Evolutionary conservation across 2,113 vertebrate genomes (phyloP).

Genomic region (Lampris incognitus): DNA sequence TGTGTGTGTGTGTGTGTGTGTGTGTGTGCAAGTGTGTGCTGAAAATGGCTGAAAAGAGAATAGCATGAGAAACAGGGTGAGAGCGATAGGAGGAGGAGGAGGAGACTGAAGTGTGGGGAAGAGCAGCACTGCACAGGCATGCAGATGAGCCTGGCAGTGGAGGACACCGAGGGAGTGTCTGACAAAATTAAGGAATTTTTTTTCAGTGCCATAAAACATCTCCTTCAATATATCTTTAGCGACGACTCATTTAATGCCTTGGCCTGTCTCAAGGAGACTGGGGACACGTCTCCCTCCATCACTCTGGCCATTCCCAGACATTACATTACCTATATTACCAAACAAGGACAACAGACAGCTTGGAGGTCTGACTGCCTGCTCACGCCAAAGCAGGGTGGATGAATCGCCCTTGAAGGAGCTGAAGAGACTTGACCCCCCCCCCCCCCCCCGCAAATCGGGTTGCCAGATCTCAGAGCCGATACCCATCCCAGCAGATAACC

Average conservation of each 20-base stretch:
- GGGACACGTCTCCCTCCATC: conserved; percentile 38
- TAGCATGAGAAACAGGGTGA: not conserved
- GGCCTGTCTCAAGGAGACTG: conserved; percentile 62
- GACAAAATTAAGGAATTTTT: conserved; percentile 32
- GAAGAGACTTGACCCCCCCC: not conserved
- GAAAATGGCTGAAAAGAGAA: not conserved
- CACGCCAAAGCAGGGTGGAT: conserved; percentile 14
- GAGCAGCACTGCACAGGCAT: not conserved
- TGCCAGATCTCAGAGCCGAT: conserved; percentile 28
- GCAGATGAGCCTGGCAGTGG: conserved; percentile 31
- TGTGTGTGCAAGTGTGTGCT: too few species aligned
- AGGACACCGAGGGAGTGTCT: conserved; percentile 10
- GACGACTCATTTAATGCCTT: conserved; percentile 48
- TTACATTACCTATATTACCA: conserved; percentile 25
- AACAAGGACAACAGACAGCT: conserved; percentile 37
- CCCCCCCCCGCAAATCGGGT: conserved; percentile 3
- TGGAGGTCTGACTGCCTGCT: conserved; percentile 57
- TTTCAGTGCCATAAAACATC: conserved; percentile 32
- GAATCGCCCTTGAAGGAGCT: conserved; percentile 28
- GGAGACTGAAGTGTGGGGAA: not conserved
- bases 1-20: too few species aligned
- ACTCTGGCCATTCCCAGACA: conserved; percentile 18
- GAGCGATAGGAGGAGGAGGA: not conserved
- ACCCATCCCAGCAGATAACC: conserved; percentile 15
- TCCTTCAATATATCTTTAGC: conserved; percentile 49